These are phyloP conservation scores for Pammene aurita DNA, from an alignment of 2,888 invertebrate species.

Conservation along the genomic window DNA sequence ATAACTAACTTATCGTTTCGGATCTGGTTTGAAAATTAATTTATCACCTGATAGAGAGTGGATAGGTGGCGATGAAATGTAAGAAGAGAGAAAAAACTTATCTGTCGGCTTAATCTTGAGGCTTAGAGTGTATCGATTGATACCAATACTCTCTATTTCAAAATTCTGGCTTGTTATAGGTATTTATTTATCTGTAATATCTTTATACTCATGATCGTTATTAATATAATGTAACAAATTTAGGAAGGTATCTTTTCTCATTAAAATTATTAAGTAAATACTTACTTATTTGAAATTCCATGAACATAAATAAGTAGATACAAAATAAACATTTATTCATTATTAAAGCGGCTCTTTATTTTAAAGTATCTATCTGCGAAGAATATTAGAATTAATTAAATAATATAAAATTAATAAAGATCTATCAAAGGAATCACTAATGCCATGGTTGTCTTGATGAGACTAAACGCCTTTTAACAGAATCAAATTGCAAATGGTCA, in stretches of 20 bases:
- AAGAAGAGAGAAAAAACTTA: not conserved
- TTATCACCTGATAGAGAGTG: constrained; percentile 19
- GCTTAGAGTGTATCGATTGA: not conserved
- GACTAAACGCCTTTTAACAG: constrained; percentile 53
- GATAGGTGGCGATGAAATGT: constrained; percentile 15
- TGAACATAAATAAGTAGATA: not conserved
- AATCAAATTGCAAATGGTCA: constrained; percentile 55
- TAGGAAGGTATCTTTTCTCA: no score
- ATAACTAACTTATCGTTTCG: constrained; percentile 25
- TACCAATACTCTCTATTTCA: no score
- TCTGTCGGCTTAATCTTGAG: constrained; percentile 1
- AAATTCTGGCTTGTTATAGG: no score
- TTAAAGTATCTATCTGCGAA: constrained; percentile 16
- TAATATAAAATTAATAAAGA: constrained; percentile 21
- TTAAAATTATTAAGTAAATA: no score
- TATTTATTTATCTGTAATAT: no score
- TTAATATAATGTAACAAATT: not conserved
- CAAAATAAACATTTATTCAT: constrained; percentile 26
- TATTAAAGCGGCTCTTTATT: constrained; percentile 28
- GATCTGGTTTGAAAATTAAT: constrained; percentile 28
- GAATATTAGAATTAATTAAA: constrained; percentile 36
- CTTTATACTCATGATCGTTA: no score
- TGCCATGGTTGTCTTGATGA: constrained; percentile 23
- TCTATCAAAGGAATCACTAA: constrained; percentile 26
- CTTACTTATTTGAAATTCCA: no score